A percentile compares a stretch with the other conserved stretches of the same genome.
Conservation (phyloP, 2,888 invertebrate species). For the Synanthedon formicaeformis region DNA sequence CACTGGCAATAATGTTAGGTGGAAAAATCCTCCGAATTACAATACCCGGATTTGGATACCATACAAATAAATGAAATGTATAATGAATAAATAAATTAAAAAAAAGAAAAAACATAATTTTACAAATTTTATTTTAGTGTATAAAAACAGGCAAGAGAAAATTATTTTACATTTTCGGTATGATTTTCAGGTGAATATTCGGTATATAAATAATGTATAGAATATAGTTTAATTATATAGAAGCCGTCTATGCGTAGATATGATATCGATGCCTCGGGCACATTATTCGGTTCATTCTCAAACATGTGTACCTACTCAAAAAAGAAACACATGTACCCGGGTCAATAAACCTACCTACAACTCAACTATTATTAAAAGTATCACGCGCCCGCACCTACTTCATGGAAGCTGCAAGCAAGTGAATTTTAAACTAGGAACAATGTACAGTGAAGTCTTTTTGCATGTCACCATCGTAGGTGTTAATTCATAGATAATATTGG, state of each 20-base stretch:
- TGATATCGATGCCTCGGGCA: background rate
- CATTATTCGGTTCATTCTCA: background rate
- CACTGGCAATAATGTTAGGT: too few species aligned
- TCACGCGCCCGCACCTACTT: conserved; percentile 13
- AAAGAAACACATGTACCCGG: conserved; percentile 5
- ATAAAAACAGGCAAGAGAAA: too few species aligned
- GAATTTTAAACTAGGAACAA: conserved; percentile 9
- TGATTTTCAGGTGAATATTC: too few species aligned
- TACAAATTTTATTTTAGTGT: too few species aligned
- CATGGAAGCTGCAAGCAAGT: conserved; percentile 8
- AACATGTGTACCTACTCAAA: background rate
- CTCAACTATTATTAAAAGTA: conserved; percentile 8
- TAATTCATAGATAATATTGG: background rate
- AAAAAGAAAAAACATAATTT: too few species aligned
- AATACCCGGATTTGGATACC: too few species aligned
- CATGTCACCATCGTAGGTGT: background rate
- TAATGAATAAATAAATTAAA: too few species aligned
- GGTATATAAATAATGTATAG: too few species aligned
- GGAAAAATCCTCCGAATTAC: too few species aligned
- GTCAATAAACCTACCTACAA: conserved; percentile 12
- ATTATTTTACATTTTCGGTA: too few species aligned
- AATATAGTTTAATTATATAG: too few species aligned
- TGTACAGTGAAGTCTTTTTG: background rate
- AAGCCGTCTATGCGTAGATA: background rate
- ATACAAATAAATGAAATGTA: too few species aligned